phyloP scores from a whole-genome alignment of 2,888 invertebrate species.

The Pantelozetes paolii region DNA sequence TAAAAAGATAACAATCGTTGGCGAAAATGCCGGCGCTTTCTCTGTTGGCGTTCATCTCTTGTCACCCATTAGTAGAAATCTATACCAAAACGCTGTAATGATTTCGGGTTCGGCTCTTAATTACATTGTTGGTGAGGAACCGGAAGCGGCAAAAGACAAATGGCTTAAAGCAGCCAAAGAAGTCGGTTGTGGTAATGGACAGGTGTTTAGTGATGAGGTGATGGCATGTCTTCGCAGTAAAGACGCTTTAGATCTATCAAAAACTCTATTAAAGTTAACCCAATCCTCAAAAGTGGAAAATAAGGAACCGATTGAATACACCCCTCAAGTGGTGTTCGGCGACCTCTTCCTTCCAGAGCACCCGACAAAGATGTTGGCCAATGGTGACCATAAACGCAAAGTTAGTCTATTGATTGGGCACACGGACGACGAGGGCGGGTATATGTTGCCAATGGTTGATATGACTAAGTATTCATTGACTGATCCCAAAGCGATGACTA shows the following conservation, averaged over 20 bases:
- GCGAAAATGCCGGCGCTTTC: conserved; percentile 44
- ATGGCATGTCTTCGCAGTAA: conserved; percentile 45
- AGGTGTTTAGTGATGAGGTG: conserved; percentile 40
- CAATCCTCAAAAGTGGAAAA: not conserved
- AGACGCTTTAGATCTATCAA: conserved; percentile 15
- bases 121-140: conserved; percentile 15
- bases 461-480: not conserved
- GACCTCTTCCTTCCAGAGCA: conserved; percentile 18
- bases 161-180: conserved; percentile 41
- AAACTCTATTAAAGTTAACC: conserved; percentile 1
- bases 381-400: conserved; percentile 30
- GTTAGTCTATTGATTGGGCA: conserved; percentile 28
- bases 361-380: conserved; percentile 13
- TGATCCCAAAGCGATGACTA: not conserved
- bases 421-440: conserved; percentile 38
- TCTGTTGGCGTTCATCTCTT: conserved; percentile 39
- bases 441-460: conserved; percentile 36
- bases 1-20: conserved; percentile 44
- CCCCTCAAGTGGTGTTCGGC: conserved; percentile 33
- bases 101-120: conserved; percentile 40
- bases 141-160: conserved; percentile 40
- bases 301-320: not conserved
- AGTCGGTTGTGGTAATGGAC: conserved; percentile 43
- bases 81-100: conserved; percentile 38
- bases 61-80: conserved; percentile 13